Base-by-base conservation (phyloP, 2,888 invertebrate species). In the Sipha maydis region DNA sequence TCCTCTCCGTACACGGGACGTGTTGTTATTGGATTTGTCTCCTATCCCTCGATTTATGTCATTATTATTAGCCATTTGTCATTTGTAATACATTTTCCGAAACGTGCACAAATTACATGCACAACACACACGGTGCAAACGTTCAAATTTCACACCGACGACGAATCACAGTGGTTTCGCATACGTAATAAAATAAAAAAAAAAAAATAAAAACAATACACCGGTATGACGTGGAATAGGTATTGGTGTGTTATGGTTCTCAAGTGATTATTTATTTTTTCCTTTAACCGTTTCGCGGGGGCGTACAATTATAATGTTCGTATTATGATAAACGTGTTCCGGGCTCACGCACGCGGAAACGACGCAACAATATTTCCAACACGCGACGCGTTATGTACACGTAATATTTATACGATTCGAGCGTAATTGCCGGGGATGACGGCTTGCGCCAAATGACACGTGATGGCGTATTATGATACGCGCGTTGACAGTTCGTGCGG, bases 51-150 rank as follows among this genome's bases (percentile, higher is more conserved):
- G 67, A 77, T 85, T 48, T 38, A 28, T 67, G 67, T 67, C 61
- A 84, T 84, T 84, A 28, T 76, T 67, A 67, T 67, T 61, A 61
- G 67, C 54, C 48, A 41, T 77, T 85, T 85, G 61, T 85, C 48
- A 67, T 75, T 75, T 11, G 38, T 75, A 21, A 38, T 75, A 38
- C 25, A 25, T 75, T 75, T 8, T 14, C 0, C 48, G 14, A 14
- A 48, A 48, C 11, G 2, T 14, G 14, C 48, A 8, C 48, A 14
- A 2, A 38, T 73, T 75, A 34, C 34, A 19, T 4, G 19, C 8
- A 9, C 8, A 41, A 9, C 11, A 41, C 11, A 8, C 8, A 41
- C 7, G 11, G 8, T 34, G 34, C 8, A 41, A 56, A 56, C 25
- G 54, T 25, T 14, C 48, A 14, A 11, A 17, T 78, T 78, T 56